Evolutionary conservation across 1,140 invertebrate species (phyloP).

Genomic region (Mya arenaria): DNA sequence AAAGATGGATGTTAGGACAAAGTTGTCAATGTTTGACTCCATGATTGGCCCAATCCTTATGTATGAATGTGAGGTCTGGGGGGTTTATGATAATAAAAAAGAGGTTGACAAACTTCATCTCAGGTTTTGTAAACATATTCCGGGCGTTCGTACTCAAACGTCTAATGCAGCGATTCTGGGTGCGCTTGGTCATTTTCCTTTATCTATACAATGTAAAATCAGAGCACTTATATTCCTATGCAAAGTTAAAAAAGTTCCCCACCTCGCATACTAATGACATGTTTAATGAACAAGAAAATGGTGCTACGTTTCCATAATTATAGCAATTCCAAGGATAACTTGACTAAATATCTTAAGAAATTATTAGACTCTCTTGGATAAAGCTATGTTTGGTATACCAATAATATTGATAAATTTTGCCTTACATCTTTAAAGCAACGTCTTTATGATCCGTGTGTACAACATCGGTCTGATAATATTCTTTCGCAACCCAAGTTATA

Average conservation of each 20-base stretch:
- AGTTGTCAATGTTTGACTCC: conserved; percentile 12
- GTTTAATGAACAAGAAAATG: conserved; percentile 23
- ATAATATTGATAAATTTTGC: not conserved
- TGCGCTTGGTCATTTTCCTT: conserved; percentile 14
- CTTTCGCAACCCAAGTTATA: too few species aligned
- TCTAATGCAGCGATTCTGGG: conserved; percentile 13
- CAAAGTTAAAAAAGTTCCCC: not conserved
- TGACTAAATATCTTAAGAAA: not conserved
- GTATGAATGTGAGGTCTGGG: conserved; percentile 43
- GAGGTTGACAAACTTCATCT: conserved; percentile 27
- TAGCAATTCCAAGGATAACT: not conserved
- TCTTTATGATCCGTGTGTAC: not conserved
- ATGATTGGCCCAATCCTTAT: conserved; percentile 36
- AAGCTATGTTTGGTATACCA: not conserved
- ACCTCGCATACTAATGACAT: not conserved
- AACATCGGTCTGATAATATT: not conserved
- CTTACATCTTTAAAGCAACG: not conserved
- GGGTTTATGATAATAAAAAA: conserved; percentile 6
- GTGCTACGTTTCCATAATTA: too few species aligned
- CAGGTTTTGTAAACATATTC: conserved; percentile 18
- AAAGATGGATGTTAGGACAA: conserved; percentile 6
- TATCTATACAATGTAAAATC: conserved; percentile 24
- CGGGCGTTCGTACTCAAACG: conserved; percentile 12
- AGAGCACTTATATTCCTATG: conserved; percentile 21
- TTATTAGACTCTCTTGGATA: not conserved